Percentiles rank a stretch among this genome's conserved stretches.
Conservation (phyloP, 2,888 invertebrate species). For the Noctua fimbriata region DNA sequence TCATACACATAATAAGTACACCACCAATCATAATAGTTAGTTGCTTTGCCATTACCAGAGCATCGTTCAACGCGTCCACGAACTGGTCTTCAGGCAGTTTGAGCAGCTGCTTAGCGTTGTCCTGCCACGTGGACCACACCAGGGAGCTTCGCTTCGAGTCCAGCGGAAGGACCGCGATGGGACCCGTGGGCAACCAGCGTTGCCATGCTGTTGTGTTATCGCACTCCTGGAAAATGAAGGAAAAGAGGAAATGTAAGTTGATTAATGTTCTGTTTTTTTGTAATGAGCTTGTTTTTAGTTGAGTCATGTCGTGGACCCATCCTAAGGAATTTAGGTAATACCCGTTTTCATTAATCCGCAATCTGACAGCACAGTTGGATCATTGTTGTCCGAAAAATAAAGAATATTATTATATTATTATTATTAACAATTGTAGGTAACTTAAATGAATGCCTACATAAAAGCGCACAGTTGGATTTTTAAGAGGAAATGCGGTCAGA, state of each 20-base stretch:
- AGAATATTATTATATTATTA: too few relatives aligned
- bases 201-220: constrained; percentile 98
- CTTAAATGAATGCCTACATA: background rate
- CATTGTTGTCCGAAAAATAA: too few relatives aligned
- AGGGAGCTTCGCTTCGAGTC: constrained; percentile 94
- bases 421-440: too few relatives aligned
- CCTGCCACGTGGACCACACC: constrained; percentile 97
- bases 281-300: background rate
- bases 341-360: too few relatives aligned
- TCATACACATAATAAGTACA: background rate
- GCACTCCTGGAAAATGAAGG: constrained; percentile 87
- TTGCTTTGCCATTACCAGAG: constrained; percentile 91
- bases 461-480: background rate
- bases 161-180: constrained; percentile 97
- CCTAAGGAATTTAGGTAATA: background rate
- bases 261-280: background rate
- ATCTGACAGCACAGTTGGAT: too few relatives aligned
- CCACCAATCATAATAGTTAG: background rate
- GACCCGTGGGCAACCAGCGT: constrained; percentile 97
- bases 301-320: background rate
- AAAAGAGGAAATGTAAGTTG: constrained; percentile 1
- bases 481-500: too few relatives aligned
- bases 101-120: constrained; percentile 94
- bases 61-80: constrained; percentile 96
- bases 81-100: constrained; percentile 94